Base-by-base conservation (phyloP, 2,113 vertebrate genomes). In the Muntiacus muntjak region DNA sequence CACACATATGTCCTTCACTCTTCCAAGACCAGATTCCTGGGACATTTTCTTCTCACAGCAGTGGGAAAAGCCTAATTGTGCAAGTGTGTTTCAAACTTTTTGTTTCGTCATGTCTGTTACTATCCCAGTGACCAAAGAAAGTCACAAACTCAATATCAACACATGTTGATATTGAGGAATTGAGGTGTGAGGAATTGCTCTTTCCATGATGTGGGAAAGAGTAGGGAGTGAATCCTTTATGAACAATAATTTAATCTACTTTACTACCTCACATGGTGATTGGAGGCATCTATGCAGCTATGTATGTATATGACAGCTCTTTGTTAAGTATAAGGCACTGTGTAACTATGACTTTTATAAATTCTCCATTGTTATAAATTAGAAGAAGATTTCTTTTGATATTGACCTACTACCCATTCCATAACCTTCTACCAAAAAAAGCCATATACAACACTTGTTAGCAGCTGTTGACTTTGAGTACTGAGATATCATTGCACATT, bases 401-500 rank as follows among this genome's bases (percentile, higher is more conserved):
- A 90, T 33, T 55, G 26, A 67, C 85, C 30, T 85, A 36, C n/a
- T 94, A n/a, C 19, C 33, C 28, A 95, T 94, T 88, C 33, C 14
- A 84, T 62, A 93, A 95, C 47, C 28, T 87, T 95, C 36, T 91
- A 71, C 57, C 58, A 88, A 84, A 84, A 85, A 88, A 97, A 94
- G 12, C 26, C 43, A 67, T 71, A 64, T 64, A 43, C 33, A 89
- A 50, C 36, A 40, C 82, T 98, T 96, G 52, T 90, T 94, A 97
- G 21, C 43, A 93, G 64, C 79, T 92, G 33, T 96, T 97, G 90
- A 97, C 64, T 85, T 90, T 86, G 14, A 97, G 54, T 55, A 58
- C 91, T 88, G 50, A 96, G 95, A 95, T 95, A 47, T 96, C 5
- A 0, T 92, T 98, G 92, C 88, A 91, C 47, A 36, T 97, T 98